Evolutionary conservation across 2,888 invertebrate genomes (phyloP), one percentile per base, ranked within the genome.

Genomic region (Troides aeacus): DNA sequence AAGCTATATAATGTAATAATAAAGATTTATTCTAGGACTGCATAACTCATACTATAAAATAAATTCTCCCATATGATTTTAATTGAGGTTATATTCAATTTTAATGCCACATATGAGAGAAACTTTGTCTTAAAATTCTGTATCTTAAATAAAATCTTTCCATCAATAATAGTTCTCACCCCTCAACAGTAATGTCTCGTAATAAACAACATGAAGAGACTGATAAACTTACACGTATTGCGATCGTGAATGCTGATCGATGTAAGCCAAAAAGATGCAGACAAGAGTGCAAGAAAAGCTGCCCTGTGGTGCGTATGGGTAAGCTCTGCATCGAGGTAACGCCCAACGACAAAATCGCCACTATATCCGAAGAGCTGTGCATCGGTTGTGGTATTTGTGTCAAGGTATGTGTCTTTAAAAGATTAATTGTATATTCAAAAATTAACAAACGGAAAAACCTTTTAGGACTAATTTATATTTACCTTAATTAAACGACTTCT

Each of bases 311-410:
- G 72, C 95, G 99, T 77, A 99, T 99, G 98, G 99, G 99, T 84
- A 99, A 99, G 90, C 94, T 99, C 58, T 99, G 99, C 88, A 99
- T 99, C 81, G 99, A 99, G 94, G 99, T 99, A 59, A 95, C 96
- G 61, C 96, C 99, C 17, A 97, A 97, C 80, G 98, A 97, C 81
- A 99, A 99, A 93, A 98, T 99, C 78, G 99, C 99, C 57, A 95
- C 96, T 60, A 97, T 99, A 84, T 99, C 99, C 62, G 99, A 99
- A 91, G 99, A 99, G 87, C 93, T 99, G 6, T 99, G 99, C 90
- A 99, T 99, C 81, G 99, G 99, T 81, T 99, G 99, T 92, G 99
- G 99, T 95, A 99, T 99, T 82, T 99, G 99, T 93, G 97, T 98
- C 71, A 99, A 99, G 96, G 98, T 65, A 23, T 53, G 53, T 24